Conservation (phyloP, 2,888 invertebrate species). For the Drosophila dives region DNA sequence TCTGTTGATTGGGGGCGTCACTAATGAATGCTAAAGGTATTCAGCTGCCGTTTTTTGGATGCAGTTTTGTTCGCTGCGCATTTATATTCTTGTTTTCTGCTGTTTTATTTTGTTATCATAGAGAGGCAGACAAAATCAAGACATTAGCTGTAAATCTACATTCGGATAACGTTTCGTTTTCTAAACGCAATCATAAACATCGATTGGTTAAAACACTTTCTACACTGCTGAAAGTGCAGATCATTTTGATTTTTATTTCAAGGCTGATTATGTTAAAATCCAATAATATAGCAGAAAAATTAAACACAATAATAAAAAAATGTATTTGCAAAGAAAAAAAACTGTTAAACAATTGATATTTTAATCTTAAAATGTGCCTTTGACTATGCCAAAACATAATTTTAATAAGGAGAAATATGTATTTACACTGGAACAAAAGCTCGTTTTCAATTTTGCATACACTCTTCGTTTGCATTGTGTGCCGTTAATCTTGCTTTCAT, state of each 20-base stretch:
- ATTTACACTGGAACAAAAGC: neutral
- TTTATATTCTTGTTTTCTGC: conserved; percentile 30
- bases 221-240: neutral
- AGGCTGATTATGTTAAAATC: neutral
- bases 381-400: neutral
- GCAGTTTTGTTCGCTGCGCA: conserved; percentile 37
- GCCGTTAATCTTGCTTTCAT: conserved; percentile 13
- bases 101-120: conserved; percentile 47
- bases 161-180: neutral
- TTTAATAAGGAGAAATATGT: neutral
- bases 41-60: conserved; percentile 2
- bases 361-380: neutral
- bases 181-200: neutral
- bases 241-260: neutral
- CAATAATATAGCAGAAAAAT: rapidly evolving
- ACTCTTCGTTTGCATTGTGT: conserved; percentile 15
- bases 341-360: neutral
- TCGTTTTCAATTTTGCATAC: neutral
- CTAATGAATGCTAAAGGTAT: conserved; percentile 1
- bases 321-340: neutral
- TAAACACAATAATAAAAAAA: neutral
- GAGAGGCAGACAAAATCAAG: conserved; percentile 36
- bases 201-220: neutral
- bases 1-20: conserved; percentile 50
- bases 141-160: conserved; percentile 37